Conservation (phyloP, 2,888 invertebrate genomes). For the Strigamia crassipes region DNA sequence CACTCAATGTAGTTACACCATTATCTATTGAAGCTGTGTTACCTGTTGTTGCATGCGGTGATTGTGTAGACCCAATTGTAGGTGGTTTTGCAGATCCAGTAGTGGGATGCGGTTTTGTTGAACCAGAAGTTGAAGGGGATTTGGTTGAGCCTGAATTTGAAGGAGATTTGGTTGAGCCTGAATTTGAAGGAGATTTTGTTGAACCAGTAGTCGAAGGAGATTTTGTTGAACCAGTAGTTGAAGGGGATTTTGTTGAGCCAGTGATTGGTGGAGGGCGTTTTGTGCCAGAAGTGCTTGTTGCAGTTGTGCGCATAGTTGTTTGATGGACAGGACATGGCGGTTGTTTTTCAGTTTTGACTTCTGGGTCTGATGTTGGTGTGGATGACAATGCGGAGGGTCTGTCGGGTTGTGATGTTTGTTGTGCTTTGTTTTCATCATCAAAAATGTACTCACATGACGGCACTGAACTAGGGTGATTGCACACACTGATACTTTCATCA, state of each 20-base stretch:
- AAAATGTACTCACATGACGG: conserved; percentile 44
- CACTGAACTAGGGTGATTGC: conserved; percentile 51
- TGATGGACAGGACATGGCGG: background rate
- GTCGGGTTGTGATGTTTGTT: background rate
- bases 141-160: no score
- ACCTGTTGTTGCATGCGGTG: no score
- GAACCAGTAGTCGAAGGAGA: no score
- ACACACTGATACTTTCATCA: conserved; percentile 52
- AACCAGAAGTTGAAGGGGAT: no score
- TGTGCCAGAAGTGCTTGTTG: background rate
- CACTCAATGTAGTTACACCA: no score
- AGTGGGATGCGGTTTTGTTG: no score
- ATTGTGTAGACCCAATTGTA: no score
- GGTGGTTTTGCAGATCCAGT: background rate
- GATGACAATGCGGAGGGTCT: background rate
- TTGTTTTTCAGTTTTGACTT: background rate
- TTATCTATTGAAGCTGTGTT: no score
- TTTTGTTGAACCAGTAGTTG: no score
- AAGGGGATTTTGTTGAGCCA: background rate
- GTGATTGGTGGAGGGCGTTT: background rate
- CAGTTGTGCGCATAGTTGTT: background rate
- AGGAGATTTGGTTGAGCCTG: background rate
- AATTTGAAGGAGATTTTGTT: no score
- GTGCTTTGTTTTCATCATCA: background rate
- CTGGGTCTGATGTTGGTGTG: background rate